Conservation (phyloP, 2,888 invertebrate species). For the Brachypterus glaber region DNA sequence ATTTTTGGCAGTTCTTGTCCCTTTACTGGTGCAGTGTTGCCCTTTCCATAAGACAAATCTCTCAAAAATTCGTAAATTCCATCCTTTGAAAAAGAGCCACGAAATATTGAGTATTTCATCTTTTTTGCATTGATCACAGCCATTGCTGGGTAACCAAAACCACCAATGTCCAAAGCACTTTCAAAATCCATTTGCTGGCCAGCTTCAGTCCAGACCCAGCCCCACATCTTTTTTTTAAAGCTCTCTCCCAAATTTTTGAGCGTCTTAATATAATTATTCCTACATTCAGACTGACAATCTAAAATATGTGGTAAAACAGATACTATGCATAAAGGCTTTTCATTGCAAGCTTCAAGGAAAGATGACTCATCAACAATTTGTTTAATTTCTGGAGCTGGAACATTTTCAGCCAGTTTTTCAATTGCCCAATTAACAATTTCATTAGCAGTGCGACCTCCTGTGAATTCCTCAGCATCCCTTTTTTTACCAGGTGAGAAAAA, state of each 20-base stretch:
- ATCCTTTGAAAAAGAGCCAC: slow-evolving; percentile 87
- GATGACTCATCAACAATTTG: slow-evolving; percentile 47
- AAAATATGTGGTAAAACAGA: slow-evolving; percentile 90
- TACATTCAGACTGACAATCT: slow-evolving; percentile 89
- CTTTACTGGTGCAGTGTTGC: slow-evolving; percentile 79
- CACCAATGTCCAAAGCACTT: slow-evolving; percentile 86
- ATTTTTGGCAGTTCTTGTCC: slow-evolving; percentile 74
- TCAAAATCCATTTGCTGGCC: slow-evolving; percentile 77
- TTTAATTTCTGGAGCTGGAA: slow-evolving; percentile 80
- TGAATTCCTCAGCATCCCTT: slow-evolving; percentile 70
- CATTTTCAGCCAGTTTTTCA: slow-evolving; percentile 76
- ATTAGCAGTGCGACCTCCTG: slow-evolving; percentile 80
- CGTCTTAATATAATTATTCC: slow-evolving; percentile 73
- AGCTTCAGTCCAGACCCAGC: slow-evolving; percentile 96
- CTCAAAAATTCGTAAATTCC: slow-evolving; percentile 94
- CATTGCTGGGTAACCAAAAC: slow-evolving; percentile 97
- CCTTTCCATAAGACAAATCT: slow-evolving; percentile 86
- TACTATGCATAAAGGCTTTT: slow-evolving; percentile 84
- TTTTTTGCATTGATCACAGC: slow-evolving; percentile 94
- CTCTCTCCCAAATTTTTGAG: slow-evolving; percentile 73
- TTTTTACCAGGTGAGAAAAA: slow-evolving; percentile 73
- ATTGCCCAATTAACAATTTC: slow-evolving; percentile 89
- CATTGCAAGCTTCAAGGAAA: slow-evolving; percentile 69
- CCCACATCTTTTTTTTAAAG: slow-evolving; percentile 92
- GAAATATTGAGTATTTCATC: slow-evolving; percentile 87